Percentiles rank a stretch among this genome's conserved stretches.
Evolutionary conservation across 1,140 invertebrate genomes (phyloP).

Genomic region (Dendrolimus kikuchii): DNA sequence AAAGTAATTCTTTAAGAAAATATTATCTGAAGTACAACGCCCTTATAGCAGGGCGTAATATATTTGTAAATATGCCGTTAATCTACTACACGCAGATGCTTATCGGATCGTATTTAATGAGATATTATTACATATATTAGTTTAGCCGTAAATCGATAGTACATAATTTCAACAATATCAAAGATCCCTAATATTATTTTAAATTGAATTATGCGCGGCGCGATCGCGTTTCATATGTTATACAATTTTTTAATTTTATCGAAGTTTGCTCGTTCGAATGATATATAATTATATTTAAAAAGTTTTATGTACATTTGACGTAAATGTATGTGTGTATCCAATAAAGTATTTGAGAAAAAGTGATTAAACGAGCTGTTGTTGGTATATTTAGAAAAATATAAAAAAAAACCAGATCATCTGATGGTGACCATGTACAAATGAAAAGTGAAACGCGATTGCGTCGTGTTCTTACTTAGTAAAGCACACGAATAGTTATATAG

Average conservation of each 20-base stretch:
- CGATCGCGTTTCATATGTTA: slow-evolving; percentile 65
- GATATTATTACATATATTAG: slow-evolving; percentile 63
- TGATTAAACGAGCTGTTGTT: slow-evolving; percentile 65
- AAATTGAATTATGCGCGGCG: slow-evolving; percentile 27
- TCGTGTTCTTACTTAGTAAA: slow-evolving; percentile 29
- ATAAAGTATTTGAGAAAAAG: slow-evolving; percentile 61
- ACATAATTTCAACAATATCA: slow-evolving; percentile 69
- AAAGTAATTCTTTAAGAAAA: slow-evolving; percentile 42
- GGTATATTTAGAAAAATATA: slow-evolving; percentile 71
- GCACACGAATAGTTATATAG: slow-evolving; percentile 61
- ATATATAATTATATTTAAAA: slow-evolving; percentile 69
- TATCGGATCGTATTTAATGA: slow-evolving; percentile 53
- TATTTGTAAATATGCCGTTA: slow-evolving; percentile 55
- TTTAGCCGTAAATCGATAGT: slow-evolving; percentile 67
- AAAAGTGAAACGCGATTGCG: slow-evolving; percentile 56
- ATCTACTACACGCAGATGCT: slow-evolving; percentile 51
- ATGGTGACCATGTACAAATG: slow-evolving; percentile 70
- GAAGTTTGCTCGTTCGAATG: slow-evolving; percentile 68
- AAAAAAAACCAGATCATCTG: slow-evolving; percentile 70
- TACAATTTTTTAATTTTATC: slow-evolving; percentile 69
- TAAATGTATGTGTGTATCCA: slow-evolving; percentile 49
- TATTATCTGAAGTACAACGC: slow-evolving; percentile 41
- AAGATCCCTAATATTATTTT: slow-evolving; percentile 64
- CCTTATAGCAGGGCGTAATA: slow-evolving; percentile 37
- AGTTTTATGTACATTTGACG: slow-evolving; percentile 61